Evolutionary conservation across 2,113 vertebrate species (phyloP).

Genomic region (Gorsachius goisagi): DNA sequence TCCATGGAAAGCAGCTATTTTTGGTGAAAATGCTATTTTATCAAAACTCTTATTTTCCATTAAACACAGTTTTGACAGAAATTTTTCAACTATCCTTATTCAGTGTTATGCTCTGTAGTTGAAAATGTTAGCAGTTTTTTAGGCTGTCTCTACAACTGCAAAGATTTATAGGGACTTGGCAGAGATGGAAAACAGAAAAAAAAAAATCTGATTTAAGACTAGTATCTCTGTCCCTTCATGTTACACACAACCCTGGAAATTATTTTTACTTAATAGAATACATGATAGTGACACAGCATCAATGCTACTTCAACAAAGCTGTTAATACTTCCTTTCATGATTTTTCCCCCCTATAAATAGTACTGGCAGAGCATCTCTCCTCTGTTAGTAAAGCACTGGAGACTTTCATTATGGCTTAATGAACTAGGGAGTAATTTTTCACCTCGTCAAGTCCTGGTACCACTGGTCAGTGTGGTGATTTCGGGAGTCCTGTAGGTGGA

Average conservation of each 20-base stretch:
- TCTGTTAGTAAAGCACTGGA: background rate
- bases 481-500: background rate
- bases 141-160: conserved; percentile 57
- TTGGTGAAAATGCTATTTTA: conserved; percentile 52
- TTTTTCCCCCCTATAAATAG: accelerated
- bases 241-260: background rate
- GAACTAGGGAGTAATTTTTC: background rate
- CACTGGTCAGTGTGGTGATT: background rate
- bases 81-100: conserved; percentile 45
- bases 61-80: conserved; percentile 62
- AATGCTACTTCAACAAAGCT: background rate
- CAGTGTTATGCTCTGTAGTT: conserved; percentile 52
- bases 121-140: conserved; percentile 56
- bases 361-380: background rate
- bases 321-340: background rate
- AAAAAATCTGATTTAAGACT: background rate
- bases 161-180: conserved; percentile 43
- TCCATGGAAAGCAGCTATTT: conserved; percentile 42
- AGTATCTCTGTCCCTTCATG: background rate
- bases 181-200: background rate
- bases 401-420: background rate
- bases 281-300: background rate
- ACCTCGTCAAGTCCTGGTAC: background rate
- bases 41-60: conserved; percentile 57
- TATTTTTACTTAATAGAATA: background rate